A percentile compares a stretch with the other conserved stretches of the same genome.
phyloP scores from a whole-genome alignment of 2,888 invertebrate species.

The Phanerotoma sp. region DNA sequence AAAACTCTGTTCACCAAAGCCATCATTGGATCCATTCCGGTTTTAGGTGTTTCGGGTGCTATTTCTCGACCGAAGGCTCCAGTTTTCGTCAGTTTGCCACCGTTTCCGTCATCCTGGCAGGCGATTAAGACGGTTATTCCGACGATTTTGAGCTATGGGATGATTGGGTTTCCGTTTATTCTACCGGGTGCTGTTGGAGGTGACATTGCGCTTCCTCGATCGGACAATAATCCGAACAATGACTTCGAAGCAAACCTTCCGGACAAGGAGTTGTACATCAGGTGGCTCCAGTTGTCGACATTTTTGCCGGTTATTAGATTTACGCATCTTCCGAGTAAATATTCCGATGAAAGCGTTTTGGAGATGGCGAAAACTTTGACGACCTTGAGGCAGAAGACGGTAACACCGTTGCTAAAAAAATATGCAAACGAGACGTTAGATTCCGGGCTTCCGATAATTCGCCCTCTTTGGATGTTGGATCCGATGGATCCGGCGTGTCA shows the following conservation, averaged over 20 bases:
- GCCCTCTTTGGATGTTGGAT: conserved; percentile 89
- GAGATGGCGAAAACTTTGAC: conserved; percentile 78
- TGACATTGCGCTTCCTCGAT: conserved; percentile 70
- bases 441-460: conserved; percentile 79
- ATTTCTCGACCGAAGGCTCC: conserved; percentile 80
- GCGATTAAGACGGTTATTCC: conserved; percentile 82
- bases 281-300: conserved; percentile 89
- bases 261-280: conserved; percentile 79
- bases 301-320: conserved; percentile 92
- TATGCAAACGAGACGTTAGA: conserved; percentile 78
- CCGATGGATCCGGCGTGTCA: conserved; percentile 77
- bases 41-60: conserved; percentile 83
- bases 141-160: conserved; percentile 82
- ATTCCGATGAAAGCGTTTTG: conserved; percentile 75
- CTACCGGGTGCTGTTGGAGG: conserved; percentile 95
- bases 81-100: conserved; percentile 82
- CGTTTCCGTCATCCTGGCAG: conserved; percentile 86
- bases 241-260: conserved; percentile 77
- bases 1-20: conserved; percentile 70
- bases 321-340: conserved; percentile 86
- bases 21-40: conserved; percentile 64
- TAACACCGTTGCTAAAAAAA: conserved; percentile 74
- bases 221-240: conserved; percentile 69
- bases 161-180: conserved; percentile 90
- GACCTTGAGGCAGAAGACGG: conserved; percentile 71